phyloP scores from a whole-genome alignment of 1,140 invertebrate genomes.

The Solenopsis fugax region DNA sequence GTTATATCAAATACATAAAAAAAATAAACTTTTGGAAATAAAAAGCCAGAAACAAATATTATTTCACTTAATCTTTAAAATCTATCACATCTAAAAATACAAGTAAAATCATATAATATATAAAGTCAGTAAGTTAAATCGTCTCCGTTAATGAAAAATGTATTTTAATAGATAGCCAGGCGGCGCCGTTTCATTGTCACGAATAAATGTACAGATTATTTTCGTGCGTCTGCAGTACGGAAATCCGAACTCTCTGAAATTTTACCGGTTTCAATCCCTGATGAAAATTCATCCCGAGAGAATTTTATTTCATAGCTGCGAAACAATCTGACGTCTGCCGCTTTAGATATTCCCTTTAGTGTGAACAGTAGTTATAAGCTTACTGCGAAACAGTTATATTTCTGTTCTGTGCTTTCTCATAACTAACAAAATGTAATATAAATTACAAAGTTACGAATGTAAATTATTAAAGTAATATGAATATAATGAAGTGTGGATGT shows the following conservation, averaged over 20 bases:
- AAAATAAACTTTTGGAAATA: not conserved
- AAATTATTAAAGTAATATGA: slow-evolving; percentile 7
- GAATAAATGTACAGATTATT: slow-evolving; percentile 36
- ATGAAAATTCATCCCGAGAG: slow-evolving; percentile 46
- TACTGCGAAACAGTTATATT: slow-evolving; percentile 19
- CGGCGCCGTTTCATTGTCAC: slow-evolving; percentile 6
- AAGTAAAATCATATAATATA: not conserved
- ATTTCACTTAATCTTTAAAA: slow-evolving; percentile 10
- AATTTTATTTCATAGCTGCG: slow-evolving; percentile 52
- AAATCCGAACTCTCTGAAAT: slow-evolving; percentile 48
- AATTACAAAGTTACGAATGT: slow-evolving; percentile 23
- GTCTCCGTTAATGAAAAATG: slow-evolving; percentile 23
- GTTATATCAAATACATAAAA: not conserved
- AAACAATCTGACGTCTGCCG: slow-evolving; percentile 38
- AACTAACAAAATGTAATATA: slow-evolving; percentile 20
- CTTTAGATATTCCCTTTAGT: slow-evolving; percentile 17
- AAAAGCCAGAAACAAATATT: not conserved
- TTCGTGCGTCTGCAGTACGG: not conserved
- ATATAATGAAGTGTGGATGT: not conserved
- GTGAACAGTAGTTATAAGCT: slow-evolving; percentile 5
- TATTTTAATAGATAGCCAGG: slow-evolving; percentile 7
- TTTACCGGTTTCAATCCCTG: slow-evolving; percentile 35
- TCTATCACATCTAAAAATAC: not conserved
- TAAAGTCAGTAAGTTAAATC: slow-evolving; percentile 12
- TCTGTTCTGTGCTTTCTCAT: not conserved